Percentiles rank a stretch among this genome's conserved stretches.
Evolutionary conservation across 2,113 vertebrate genomes (phyloP).

Genomic region (Pristiophorus japonicus): DNA sequence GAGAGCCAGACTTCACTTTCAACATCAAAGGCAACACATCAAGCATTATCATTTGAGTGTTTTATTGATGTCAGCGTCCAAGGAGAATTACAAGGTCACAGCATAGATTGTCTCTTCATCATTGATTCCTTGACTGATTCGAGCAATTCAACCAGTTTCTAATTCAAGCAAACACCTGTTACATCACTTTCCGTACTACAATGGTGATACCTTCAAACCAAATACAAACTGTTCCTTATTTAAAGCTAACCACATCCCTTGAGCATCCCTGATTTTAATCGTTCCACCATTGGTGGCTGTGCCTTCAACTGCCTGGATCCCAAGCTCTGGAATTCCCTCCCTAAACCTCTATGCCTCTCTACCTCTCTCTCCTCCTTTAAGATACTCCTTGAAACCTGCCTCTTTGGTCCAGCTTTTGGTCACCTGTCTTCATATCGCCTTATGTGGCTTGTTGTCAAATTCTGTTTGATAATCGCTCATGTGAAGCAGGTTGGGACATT

Average conservation of each 20-base stretch:
- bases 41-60: neutral
- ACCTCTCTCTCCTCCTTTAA: neutral
- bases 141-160: slow-evolving; percentile 13
- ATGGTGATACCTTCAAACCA: neutral
- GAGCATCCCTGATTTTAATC: neutral
- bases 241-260: neutral
- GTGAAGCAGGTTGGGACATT: neutral
- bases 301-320: neutral
- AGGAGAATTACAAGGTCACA: slow-evolving; percentile 2
- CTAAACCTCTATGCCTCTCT: neutral
- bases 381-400: neutral
- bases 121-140: slow-evolving; percentile 14
- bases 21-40: neutral
- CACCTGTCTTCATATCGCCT: neutral
- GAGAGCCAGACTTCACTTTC: neutral
- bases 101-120: neutral
- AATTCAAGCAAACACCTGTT: neutral
- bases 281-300: neutral
- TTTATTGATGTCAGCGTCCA: neutral
- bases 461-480: neutral
- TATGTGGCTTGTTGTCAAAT: neutral
- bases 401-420: neutral
- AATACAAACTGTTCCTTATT: neutral
- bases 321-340: neutral
- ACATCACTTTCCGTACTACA: neutral